Conservation (phyloP, 2,113 vertebrate species). For the Tragelaphus strepsiceros region DNA sequence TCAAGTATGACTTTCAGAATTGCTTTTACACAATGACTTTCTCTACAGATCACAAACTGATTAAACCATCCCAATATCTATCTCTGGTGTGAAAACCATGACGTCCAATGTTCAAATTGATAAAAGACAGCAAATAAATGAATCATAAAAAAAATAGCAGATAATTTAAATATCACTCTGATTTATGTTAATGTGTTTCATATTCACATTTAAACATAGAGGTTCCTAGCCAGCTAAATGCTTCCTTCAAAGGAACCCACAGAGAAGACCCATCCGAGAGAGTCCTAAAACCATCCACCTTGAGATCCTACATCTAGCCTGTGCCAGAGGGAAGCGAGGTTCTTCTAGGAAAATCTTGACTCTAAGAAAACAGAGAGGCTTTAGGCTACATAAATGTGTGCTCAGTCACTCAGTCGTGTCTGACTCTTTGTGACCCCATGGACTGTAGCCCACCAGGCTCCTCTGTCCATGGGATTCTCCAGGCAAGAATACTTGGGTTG, state of each 20-base stretch:
- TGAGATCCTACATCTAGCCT: background rate
- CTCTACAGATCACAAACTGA: background rate
- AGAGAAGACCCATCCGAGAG: rapidly evolving
- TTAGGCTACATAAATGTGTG: background rate
- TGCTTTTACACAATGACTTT: background rate
- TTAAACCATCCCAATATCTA: background rate
- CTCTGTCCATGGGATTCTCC: background rate
- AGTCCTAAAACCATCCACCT: background rate
- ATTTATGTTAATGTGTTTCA: background rate
- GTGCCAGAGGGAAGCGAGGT: rapidly evolving
- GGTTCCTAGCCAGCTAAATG: background rate
- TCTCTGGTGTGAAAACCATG: background rate
- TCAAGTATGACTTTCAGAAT: background rate
- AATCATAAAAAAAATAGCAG: background rate
- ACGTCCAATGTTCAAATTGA: background rate
- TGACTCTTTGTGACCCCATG: background rate
- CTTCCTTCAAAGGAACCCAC: background rate
- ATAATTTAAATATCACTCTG: background rate
- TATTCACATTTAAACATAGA: background rate
- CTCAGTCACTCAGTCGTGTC: background rate
- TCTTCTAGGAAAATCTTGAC: background rate
- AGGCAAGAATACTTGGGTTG: background rate
- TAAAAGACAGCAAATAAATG: background rate
- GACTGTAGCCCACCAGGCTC: background rate
- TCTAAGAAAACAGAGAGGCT: background rate